phyloP scores from a whole-genome alignment of 2,797 vertebrate genomes.

The Sarcoramphus papa region DNA sequence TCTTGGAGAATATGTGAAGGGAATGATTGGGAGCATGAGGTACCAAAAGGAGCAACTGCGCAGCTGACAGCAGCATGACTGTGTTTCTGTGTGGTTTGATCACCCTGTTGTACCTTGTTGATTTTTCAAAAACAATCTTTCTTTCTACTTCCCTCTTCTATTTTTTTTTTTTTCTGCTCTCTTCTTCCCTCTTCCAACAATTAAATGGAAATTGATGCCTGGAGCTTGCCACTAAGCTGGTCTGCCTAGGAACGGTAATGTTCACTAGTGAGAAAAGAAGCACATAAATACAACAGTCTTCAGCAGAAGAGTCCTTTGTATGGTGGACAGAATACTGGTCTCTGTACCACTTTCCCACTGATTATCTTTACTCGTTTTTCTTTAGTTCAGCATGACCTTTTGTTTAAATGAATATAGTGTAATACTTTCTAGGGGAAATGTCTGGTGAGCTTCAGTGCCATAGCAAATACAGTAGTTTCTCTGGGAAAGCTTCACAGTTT shows the following conservation, averaged over 20 bases:
- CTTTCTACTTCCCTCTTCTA: background rate
- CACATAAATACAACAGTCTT: background rate
- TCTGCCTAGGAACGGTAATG: background rate
- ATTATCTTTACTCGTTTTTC: background rate
- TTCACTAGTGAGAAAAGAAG: background rate
- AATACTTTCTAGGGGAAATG: background rate
- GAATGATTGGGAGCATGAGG: background rate
- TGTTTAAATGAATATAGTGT: background rate
- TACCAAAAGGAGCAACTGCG: background rate
- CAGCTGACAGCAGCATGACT: background rate
- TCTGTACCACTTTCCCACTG: background rate
- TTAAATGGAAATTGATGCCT: background rate
- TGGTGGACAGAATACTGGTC: background rate
- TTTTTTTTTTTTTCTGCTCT: background rate
- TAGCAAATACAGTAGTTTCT: background rate
- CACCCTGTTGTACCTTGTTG: background rate
- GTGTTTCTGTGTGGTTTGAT: background rate
- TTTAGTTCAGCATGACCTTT: background rate
- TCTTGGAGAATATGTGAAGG: accelerated
- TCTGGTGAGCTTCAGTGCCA: background rate
- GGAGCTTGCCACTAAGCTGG: background rate
- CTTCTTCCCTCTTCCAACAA: background rate
- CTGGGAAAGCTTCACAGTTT: background rate
- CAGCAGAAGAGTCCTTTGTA: background rate
- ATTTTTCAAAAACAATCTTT: background rate